A percentile compares a stretch with the other conserved stretches of the same genome.
These are phyloP conservation scores for Blastobasis lacticolella DNA, from an alignment of 2,888 invertebrate genomes.

Conservation along the genomic window DNA sequence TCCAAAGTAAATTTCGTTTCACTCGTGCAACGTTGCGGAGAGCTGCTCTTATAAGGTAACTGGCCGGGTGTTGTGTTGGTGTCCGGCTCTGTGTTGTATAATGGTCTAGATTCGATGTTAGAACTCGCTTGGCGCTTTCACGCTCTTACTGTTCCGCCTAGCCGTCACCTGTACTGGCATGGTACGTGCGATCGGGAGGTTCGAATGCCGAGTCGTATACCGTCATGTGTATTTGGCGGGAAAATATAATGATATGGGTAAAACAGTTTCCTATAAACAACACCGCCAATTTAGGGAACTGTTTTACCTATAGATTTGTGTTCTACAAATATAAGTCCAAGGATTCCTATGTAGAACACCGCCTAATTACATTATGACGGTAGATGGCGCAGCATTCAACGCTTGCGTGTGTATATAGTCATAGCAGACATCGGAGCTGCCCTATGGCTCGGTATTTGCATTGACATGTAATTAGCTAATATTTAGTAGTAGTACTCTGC, in stretches of 20 bases:
- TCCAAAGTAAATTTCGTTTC: slow-evolving; percentile 72
- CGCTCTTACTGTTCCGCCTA: background rate
- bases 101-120: slow-evolving; percentile 56
- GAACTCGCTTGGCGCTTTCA: slow-evolving; percentile 43
- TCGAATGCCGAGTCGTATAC: too few relatives aligned
- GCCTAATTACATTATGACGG: background rate
- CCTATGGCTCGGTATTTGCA: slow-evolving; percentile 4
- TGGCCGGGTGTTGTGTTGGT: slow-evolving; percentile 37
- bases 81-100: slow-evolving; percentile 39
- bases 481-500: background rate
- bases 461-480: slow-evolving; percentile 1
- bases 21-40: slow-evolving; percentile 62
- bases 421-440: too few relatives aligned
- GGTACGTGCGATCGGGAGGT: too few relatives aligned
- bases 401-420: background rate
- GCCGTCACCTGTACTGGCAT: too few relatives aligned
- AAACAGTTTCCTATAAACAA: too few relatives aligned
- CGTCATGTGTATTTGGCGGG: too few relatives aligned
- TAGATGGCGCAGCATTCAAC: slow-evolving; percentile 4
- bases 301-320: too few relatives aligned
- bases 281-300: too few relatives aligned
- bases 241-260: too few relatives aligned
- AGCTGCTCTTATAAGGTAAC: slow-evolving; percentile 63
- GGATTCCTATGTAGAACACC: too few relatives aligned
- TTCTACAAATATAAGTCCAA: too few relatives aligned